Conservation (phyloP, 2,888 invertebrate genomes). For the Drosophila pseudotakahashii region DNA sequence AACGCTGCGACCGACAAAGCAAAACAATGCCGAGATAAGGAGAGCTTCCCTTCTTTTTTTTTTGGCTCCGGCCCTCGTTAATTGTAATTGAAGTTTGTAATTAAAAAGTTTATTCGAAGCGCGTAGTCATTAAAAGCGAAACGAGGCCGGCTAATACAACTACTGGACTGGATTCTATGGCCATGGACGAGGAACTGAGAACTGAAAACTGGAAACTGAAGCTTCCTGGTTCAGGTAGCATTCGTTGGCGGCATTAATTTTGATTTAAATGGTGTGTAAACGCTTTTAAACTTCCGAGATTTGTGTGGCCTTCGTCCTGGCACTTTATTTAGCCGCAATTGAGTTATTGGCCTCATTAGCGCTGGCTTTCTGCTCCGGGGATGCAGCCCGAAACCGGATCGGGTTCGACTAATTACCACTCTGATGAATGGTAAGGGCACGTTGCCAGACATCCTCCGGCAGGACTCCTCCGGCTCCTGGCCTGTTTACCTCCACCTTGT, state of each 20-base stretch:
- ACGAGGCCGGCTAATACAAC: constrained; percentile 64
- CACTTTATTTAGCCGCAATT: constrained; percentile 65
- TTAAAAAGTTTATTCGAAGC: constrained; percentile 74
- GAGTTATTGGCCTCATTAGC: constrained; percentile 75
- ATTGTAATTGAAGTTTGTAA: constrained; percentile 81
- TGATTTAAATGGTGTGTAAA: constrained; percentile 80
- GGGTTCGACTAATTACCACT: constrained; percentile 37
- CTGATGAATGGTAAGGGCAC: constrained; percentile 18
- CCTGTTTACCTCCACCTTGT: constrained; percentile 32
- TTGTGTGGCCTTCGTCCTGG: constrained; percentile 30
- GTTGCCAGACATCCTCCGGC: neutral
- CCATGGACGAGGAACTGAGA: too few relatives aligned
- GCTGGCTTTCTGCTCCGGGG: constrained; percentile 24
- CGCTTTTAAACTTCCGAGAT: constrained; percentile 60
- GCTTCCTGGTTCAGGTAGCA: constrained; percentile 27
- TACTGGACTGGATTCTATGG: neutral
- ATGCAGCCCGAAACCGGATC: constrained; percentile 39
- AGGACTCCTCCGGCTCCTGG: constrained; percentile 2
- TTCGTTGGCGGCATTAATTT: constrained; percentile 55
- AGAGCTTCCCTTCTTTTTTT: constrained; percentile 26
- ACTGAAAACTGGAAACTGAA: too few relatives aligned
- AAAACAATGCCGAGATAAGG: constrained; percentile 35
- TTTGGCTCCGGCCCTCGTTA: constrained; percentile 65
- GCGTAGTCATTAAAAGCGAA: constrained; percentile 75
- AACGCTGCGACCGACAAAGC: constrained; percentile 26